These are phyloP conservation scores for Varanus salvator DNA, from an alignment of 2,113 vertebrate genomes.

Conservation along the genomic window DNA sequence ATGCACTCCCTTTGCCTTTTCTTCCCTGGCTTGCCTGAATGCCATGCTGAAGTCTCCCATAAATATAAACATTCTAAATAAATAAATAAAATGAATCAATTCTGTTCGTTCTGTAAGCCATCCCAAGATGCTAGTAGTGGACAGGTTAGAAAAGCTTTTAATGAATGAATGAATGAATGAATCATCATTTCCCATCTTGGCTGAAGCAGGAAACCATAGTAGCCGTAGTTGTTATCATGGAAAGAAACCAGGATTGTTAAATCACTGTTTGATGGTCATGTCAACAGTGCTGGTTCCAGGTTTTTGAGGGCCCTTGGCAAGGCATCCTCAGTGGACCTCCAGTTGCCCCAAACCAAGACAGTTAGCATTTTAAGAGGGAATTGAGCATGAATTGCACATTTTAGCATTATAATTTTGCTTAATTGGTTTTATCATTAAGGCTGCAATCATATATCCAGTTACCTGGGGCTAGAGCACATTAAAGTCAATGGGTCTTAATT, in stretches of 20 bases:
- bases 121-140: no score
- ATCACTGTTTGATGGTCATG: neutral
- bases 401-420: neutral
- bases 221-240: neutral
- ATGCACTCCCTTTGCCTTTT: neutral
- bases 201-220: neutral
- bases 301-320: no score
- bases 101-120: no score
- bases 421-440: neutral
- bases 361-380: neutral
- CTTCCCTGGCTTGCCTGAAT: neutral
- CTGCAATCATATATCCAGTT: no score
- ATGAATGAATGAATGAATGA: neutral
- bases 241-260: neutral
- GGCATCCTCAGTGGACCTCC: no score
- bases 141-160: no score
- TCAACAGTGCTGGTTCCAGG: no score
- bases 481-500: no score
- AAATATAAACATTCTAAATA: no score
- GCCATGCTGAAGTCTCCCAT: neutral
- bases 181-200: neutral
- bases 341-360: neutral
- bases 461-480: no score
- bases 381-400: neutral
- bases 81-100: no score